Conservation (phyloP, 2,888 invertebrate genomes). For the Heliconius cydno region DNA sequence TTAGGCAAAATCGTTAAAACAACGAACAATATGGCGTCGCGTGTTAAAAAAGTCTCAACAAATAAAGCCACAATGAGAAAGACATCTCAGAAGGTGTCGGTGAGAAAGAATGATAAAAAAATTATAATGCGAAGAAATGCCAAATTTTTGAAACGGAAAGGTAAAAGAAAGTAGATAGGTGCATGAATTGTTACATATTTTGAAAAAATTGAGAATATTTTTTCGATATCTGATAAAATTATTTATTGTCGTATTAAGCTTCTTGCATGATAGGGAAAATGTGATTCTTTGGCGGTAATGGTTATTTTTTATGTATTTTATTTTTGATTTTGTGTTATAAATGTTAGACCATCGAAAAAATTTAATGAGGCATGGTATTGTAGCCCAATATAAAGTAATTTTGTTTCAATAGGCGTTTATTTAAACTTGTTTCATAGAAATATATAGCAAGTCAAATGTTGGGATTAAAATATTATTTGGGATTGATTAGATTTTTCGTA, state of each 20-base stretch:
- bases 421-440: too few species aligned
- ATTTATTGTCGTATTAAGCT: neutral
- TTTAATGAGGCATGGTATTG: too few species aligned
- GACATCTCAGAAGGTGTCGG: constrained; percentile 56
- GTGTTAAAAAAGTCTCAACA: constrained; percentile 48
- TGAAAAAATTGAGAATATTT: neutral
- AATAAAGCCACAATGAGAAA: constrained; percentile 51
- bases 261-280: neutral
- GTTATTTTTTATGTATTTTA: neutral
- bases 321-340: neutral
- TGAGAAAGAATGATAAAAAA: constrained; percentile 66
- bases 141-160: constrained; percentile 73
- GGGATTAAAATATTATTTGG: too few species aligned
- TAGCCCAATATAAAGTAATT: neutral
- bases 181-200: constrained; percentile 5
- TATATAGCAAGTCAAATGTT: too few species aligned
- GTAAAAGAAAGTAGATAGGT: constrained; percentile 56
- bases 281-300: neutral
- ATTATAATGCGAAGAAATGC: constrained; percentile 65
- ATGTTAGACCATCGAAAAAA: neutral
- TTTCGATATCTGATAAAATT: neutral
- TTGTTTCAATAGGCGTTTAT: neutral
- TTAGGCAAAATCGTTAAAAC: constrained; percentile 48
- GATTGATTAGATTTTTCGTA: neutral
- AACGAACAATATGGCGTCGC: constrained; percentile 43